Percentiles rank a stretch among this genome's conserved stretches.
Evolutionary conservation across 23 tunicate species (phyloP).

Genomic region (Ascidia mentula): DNA sequence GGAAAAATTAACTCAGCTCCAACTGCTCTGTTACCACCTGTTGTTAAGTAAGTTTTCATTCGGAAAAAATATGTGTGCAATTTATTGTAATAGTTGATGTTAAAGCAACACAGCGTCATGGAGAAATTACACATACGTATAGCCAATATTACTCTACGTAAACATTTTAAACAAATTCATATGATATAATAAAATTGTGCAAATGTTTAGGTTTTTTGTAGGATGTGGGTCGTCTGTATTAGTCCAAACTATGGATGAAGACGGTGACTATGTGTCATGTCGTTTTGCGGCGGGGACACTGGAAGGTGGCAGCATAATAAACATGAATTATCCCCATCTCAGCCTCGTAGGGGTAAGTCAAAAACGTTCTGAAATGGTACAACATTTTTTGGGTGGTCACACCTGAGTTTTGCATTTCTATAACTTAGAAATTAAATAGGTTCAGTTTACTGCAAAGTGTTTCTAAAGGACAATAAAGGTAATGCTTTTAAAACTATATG

Average conservation of each 20-base stretch:
- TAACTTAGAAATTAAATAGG: too few species aligned
- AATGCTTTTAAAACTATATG: too few species aligned
- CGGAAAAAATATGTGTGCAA: background rate
- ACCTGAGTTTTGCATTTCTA: too few species aligned
- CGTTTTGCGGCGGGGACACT: background rate
- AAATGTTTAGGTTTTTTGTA: background rate
- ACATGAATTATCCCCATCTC: background rate
- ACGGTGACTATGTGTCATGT: background rate
- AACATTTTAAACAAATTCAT: background rate
- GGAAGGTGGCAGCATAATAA: background rate
- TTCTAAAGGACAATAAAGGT: too few species aligned
- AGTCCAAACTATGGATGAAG: background rate
- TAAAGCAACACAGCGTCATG: too few species aligned
- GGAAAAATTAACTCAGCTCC: conserved; percentile 4
- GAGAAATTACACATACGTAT: too few species aligned
- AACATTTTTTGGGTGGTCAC: too few species aligned
- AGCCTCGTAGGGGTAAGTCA: too few species aligned
- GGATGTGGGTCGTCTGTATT: background rate
- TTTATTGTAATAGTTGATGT: too few species aligned
- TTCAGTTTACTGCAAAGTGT: too few species aligned
- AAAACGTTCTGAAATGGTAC: too few species aligned
- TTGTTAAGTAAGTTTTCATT: background rate
- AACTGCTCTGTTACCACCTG: background rate
- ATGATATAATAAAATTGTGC: background rate
- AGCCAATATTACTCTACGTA: background rate